Percentiles rank a stretch among this genome's conserved stretches.
Evolutionary conservation across 2,797 vertebrate genomes (phyloP).

Genomic region (Orestias chungarensis): DNA sequence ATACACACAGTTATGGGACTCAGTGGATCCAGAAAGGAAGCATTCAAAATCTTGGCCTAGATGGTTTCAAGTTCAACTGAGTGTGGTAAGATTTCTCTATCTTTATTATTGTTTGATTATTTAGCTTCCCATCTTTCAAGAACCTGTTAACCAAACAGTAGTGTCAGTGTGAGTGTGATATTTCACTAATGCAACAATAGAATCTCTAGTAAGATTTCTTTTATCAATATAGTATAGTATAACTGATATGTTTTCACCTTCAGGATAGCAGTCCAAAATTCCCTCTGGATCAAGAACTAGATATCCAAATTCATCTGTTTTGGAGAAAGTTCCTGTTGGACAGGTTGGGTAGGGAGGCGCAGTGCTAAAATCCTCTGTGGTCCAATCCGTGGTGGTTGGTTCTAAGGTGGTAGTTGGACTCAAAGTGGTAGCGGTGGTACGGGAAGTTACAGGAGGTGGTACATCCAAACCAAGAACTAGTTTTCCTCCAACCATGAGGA

Average conservation of each 20-base stretch:
- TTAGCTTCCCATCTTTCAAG: conserved; percentile 18
- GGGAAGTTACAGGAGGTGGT: conserved; percentile 78
- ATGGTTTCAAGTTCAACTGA: conserved; percentile 46
- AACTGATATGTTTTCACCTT: conserved; percentile 81
- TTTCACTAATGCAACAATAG: conserved; percentile 19
- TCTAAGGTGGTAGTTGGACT: conserved; percentile 74
- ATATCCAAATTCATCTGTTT: conserved; percentile 85
- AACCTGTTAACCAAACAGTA: conserved; percentile 18
- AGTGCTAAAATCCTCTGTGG: conserved; percentile 75
- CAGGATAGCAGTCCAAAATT: conserved; percentile 87
- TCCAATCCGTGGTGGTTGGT: conserved; percentile 82
- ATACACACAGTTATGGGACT: conserved; percentile 32
- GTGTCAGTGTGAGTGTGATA: neutral
- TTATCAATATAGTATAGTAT: too few relatives aligned
- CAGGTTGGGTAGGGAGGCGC: conserved; percentile 81
- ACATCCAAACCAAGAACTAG: conserved; percentile 90
- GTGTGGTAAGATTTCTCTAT: conserved; percentile 43
- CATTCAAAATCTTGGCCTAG: conserved; percentile 20
- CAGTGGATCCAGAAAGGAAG: conserved; percentile 44
- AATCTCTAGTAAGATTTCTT: neutral
- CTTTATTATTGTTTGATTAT: conserved; percentile 23
- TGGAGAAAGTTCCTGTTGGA: conserved; percentile 86
- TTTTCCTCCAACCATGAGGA: conserved; percentile 93
- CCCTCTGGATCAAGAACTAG: conserved; percentile 81
- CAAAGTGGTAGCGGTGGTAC: conserved; percentile 69